phyloP scores from a whole-genome alignment of 2,888 invertebrate genomes.

The Alloplasta piceator region DNA sequence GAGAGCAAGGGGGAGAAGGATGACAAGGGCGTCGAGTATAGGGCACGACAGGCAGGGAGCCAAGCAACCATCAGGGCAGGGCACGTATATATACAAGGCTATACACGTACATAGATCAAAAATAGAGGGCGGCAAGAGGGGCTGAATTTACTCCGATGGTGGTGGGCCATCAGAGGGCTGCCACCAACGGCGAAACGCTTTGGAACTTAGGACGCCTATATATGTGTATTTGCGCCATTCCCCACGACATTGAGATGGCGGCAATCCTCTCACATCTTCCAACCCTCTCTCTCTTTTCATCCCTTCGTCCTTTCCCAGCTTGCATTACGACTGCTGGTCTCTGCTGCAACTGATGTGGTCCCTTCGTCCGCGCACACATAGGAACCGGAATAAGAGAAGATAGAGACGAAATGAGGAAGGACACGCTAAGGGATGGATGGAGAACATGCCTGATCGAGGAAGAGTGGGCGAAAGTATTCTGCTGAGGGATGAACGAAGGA shows the following conservation, averaged over 20 bases:
- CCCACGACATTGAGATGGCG: constrained; percentile 49
- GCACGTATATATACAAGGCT: constrained; percentile 7
- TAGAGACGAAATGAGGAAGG: constrained; percentile 4
- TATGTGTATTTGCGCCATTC: constrained; percentile 31
- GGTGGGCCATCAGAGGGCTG: constrained; percentile 46
- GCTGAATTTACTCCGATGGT: constrained; percentile 50
- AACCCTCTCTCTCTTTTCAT: constrained; percentile 2
- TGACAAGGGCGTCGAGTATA: constrained; percentile 47
- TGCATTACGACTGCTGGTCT: constrained; percentile 4
- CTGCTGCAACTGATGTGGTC: constrained; percentile 22
- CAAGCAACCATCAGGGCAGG: constrained; percentile 46
- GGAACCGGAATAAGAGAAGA: background rate
- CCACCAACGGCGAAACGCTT: constrained; percentile 32
- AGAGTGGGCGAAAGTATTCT: too few relatives aligned
- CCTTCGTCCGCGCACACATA: too few relatives aligned
- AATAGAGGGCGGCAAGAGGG: constrained; percentile 39
- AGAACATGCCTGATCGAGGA: too few relatives aligned
- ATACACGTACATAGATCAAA: constrained; percentile 24
- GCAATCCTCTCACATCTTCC: constrained; percentile 14
- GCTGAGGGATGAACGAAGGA: too few relatives aligned
- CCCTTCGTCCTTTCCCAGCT: constrained; percentile 15
- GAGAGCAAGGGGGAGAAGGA: constrained; percentile 14
- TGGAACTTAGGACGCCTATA: constrained; percentile 9
- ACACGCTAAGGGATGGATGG: too few relatives aligned
- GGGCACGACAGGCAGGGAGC: constrained; percentile 42